Percentiles rank a stretch among this genome's conserved stretches.
These are phyloP conservation scores for Merodon equestris DNA, from an alignment of 2,888 invertebrate genomes.

Conservation along the genomic window DNA sequence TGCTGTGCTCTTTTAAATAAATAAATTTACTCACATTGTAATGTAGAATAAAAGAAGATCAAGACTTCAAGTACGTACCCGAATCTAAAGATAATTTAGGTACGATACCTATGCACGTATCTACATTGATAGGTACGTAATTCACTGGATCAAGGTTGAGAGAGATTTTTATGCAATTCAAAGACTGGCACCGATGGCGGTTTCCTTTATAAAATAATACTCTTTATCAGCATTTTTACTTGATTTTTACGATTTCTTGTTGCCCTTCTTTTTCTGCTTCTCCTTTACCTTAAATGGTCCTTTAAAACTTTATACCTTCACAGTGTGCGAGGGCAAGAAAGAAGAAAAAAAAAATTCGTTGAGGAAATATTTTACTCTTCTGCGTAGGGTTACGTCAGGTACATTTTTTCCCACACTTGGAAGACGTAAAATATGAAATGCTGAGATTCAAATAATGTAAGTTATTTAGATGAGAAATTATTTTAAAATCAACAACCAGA, in stretches of 20 bases:
- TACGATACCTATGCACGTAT: slow-evolving; percentile 45
- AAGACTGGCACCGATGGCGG: slow-evolving; percentile 44
- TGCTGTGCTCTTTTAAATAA: no score
- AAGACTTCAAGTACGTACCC: no score
- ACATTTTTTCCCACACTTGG: no score
- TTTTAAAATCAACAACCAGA: no score
- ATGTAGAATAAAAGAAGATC: no score
- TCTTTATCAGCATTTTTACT: slow-evolving; percentile 60
- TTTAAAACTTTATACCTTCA: slow-evolving; percentile 39
- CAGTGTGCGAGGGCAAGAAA: slow-evolving; percentile 24
- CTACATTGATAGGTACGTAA: slow-evolving; percentile 54
- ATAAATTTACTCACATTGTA: no score
- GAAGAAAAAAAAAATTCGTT: no score
- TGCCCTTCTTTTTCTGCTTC: slow-evolving; percentile 38
- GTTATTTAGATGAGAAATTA: no score
- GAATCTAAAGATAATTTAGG: slow-evolving; percentile 38
- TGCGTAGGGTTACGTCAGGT: slow-evolving; percentile 40
- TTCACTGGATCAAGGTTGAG: slow-evolving; percentile 61
- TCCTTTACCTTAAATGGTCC: slow-evolving; percentile 35
- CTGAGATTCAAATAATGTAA: no score
- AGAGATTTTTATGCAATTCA: slow-evolving; percentile 58
- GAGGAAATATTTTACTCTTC: slow-evolving; percentile 23
- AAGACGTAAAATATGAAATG: no score
- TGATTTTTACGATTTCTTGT: slow-evolving; percentile 48
- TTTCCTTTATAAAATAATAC: slow-evolving; percentile 60